Evolutionary conservation across 2,888 invertebrate species (phyloP).

Genomic region (Anarsia innoxiella): DNA sequence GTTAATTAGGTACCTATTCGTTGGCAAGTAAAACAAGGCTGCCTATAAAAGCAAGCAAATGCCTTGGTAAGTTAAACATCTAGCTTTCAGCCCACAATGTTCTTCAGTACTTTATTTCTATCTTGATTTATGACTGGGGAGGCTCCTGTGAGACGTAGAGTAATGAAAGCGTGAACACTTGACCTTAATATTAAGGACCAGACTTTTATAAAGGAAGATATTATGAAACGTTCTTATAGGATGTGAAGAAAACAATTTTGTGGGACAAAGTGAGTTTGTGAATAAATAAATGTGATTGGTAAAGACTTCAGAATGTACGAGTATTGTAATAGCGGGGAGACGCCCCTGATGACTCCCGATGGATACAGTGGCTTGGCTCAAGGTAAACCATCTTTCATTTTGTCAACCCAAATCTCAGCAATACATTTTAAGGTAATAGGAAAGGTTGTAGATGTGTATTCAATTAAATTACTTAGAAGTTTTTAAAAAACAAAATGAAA

Average conservation of each 20-base stretch:
- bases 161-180: constrained; percentile 27
- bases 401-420: too few species aligned
- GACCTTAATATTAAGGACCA: constrained; percentile 11
- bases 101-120: constrained; percentile 23
- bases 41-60: constrained; percentile 4
- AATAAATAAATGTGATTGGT: neutral
- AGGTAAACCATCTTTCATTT: too few species aligned
- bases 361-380: constrained; percentile 63
- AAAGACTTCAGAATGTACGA: neutral
- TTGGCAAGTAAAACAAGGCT: too few species aligned
- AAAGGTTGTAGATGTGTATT: too few species aligned
- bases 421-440: too few species aligned
- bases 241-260: too few species aligned
- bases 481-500: too few species aligned
- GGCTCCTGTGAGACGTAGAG: constrained; percentile 17
- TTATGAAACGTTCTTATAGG: too few species aligned
- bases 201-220: too few species aligned
- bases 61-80: constrained; percentile 17
- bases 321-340: constrained; percentile 34
- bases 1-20: too few species aligned
- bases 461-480: too few species aligned
- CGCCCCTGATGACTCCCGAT: constrained; percentile 66
- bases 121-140: constrained; percentile 28
- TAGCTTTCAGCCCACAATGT: constrained; percentile 13
- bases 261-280: too few species aligned